Evolutionary conservation across 2,113 vertebrate species (phyloP).

Genomic region (Caloenas nicobarica): DNA sequence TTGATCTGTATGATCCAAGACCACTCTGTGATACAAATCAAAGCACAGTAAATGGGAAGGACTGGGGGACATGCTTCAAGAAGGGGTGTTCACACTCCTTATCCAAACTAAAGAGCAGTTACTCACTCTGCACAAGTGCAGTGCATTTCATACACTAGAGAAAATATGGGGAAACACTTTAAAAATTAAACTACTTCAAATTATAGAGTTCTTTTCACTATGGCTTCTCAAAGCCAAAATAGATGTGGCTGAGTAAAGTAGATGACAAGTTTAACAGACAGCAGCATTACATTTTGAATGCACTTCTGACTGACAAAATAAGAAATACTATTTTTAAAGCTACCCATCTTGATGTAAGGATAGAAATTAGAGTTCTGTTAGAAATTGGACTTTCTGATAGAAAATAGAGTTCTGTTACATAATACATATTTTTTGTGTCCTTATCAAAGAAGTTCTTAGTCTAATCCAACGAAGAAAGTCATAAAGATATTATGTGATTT

Average conservation of each 20-base stretch:
- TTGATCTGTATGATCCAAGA: background rate
- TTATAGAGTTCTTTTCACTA: background rate
- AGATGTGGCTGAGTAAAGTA: background rate
- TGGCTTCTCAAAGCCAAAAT: background rate
- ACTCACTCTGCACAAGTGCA: background rate
- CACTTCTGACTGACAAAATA: background rate
- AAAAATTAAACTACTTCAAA: background rate
- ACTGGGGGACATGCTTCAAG: background rate
- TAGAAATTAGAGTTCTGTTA: background rate
- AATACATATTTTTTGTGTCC: background rate
- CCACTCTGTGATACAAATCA: background rate
- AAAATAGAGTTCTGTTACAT: background rate
- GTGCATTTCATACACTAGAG: background rate
- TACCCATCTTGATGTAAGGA: background rate
- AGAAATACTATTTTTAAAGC: background rate
- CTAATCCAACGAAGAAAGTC: background rate
- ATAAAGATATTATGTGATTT: background rate
- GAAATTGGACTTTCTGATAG: too few species aligned
- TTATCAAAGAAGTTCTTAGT: background rate
- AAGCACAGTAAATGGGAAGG: background rate
- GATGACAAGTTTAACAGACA: background rate
- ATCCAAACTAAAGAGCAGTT: background rate
- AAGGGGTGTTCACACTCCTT: background rate
- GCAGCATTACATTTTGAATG: background rate
- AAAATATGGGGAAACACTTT: background rate